These are phyloP conservation scores for Leucozona laternaria DNA, from an alignment of 2,888 invertebrate species.

Conservation along the genomic window DNA sequence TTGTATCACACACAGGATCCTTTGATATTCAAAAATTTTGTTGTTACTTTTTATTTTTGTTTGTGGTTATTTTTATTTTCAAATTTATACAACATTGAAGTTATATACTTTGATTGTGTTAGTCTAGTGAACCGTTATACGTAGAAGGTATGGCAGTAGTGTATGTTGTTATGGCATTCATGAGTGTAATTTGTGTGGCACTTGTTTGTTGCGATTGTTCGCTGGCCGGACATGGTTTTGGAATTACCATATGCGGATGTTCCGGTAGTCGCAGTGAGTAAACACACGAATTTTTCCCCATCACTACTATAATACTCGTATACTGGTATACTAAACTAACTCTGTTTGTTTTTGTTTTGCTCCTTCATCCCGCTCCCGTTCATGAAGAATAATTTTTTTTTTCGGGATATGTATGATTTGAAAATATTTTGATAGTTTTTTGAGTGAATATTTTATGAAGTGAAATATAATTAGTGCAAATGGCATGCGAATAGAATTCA, in stretches of 20 bases:
- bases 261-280: conserved; percentile 75
- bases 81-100: conserved; percentile 30
- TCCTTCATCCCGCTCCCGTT: conserved; percentile 34
- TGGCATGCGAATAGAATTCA: conserved; percentile 59
- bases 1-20: conserved; percentile 44
- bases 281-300: conserved; percentile 64
- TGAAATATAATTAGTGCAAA: conserved; percentile 69
- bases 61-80: conserved; percentile 47
- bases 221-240: conserved; percentile 67
- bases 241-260: conserved; percentile 76
- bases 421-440: conserved; percentile 67
- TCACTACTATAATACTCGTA: not conserved
- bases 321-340: not conserved
- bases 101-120: conserved; percentile 7
- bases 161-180: conserved; percentile 44
- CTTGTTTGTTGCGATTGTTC: conserved; percentile 69
- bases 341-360: not conserved
- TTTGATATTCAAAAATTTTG: conserved; percentile 72
- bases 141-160: not conserved
- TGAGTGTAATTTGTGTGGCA: conserved; percentile 67
- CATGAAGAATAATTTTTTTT: conserved; percentile 58
- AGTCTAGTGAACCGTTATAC: not conserved
- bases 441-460: conserved; percentile 35
- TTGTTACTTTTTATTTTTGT: conserved; percentile 30
- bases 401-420: conserved; percentile 26